A percentile compares a stretch with the other conserved stretches of the same genome.
Evolutionary conservation across 2,797 vertebrate genomes (phyloP).

Genomic region (Myiotriccus ornatus): DNA sequence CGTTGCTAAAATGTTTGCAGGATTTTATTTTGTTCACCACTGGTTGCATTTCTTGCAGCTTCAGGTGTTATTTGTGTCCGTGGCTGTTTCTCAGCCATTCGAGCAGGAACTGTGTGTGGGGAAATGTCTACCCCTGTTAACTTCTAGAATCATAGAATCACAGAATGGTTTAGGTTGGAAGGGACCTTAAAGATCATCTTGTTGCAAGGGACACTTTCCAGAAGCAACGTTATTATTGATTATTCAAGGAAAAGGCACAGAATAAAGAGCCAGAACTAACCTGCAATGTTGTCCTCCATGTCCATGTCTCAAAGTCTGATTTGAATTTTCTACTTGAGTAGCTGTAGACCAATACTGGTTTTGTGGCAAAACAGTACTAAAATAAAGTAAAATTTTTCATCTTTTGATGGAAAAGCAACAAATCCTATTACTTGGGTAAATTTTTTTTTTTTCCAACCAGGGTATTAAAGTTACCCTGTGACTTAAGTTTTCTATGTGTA

Average conservation of each 20-base stretch:
- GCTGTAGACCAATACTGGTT: not conserved
- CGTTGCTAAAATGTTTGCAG: not conserved
- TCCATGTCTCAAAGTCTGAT: not conserved
- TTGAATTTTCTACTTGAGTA: not conserved
- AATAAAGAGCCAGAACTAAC: not conserved
- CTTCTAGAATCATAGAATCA: not conserved
- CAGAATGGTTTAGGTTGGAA: not conserved
- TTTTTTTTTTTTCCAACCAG: not conserved
- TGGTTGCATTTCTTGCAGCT: not conserved
- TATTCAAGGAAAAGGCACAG: not conserved
- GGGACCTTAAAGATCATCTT: not conserved
- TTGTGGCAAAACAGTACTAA: not conserved
- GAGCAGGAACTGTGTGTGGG: not conserved
- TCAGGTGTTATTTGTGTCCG: not conserved
- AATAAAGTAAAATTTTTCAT: not conserved
- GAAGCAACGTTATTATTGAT: not conserved
- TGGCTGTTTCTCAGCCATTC: not conserved
- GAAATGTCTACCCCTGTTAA: not conserved
- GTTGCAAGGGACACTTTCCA: not conserved
- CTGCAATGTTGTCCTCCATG: not conserved
- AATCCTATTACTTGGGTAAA: not conserved
- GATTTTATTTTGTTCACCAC: not conserved
- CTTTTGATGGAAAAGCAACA: not conserved
- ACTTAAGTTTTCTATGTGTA: not conserved
- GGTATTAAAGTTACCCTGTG: fast-evolving